phyloP scores from a whole-genome alignment of 2,888 invertebrate species.

The Exocentrus adspersus region DNA sequence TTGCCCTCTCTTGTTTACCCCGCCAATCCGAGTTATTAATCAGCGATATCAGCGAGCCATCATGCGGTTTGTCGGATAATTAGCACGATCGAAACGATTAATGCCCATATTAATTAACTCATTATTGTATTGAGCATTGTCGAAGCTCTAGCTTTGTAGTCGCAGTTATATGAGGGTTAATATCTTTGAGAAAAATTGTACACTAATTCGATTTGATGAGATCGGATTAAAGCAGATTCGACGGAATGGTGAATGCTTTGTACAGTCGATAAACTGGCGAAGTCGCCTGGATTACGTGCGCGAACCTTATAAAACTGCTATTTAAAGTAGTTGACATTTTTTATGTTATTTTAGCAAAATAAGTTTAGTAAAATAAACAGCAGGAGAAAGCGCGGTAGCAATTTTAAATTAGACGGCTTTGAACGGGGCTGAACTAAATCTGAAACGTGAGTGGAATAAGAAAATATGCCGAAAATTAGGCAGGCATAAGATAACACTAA shows the following conservation, averaged over 20 bases:
- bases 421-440: conserved; percentile 8
- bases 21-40: neutral
- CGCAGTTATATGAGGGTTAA: too few species aligned
- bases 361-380: too few species aligned
- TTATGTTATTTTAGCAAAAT: too few species aligned
- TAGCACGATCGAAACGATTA: neutral
- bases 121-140: neutral
- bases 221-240: too few species aligned
- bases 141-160: neutral
- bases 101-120: conserved; percentile 3
- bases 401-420: conserved; percentile 2
- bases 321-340: too few species aligned
- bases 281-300: too few species aligned
- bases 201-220: too few species aligned
- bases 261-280: too few species aligned
- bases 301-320: too few species aligned
- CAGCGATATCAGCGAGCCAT: neutral
- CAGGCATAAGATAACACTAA: neutral
- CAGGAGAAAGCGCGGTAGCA: neutral
- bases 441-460: conserved; percentile 14
- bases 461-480: neutral
- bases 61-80: conserved; percentile 1
- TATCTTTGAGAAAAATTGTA: too few species aligned
- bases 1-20: neutral
- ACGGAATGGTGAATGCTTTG: too few species aligned